Evolutionary conservation across 2,113 vertebrate species (phyloP).

Genomic region (Egretta garzetta): DNA sequence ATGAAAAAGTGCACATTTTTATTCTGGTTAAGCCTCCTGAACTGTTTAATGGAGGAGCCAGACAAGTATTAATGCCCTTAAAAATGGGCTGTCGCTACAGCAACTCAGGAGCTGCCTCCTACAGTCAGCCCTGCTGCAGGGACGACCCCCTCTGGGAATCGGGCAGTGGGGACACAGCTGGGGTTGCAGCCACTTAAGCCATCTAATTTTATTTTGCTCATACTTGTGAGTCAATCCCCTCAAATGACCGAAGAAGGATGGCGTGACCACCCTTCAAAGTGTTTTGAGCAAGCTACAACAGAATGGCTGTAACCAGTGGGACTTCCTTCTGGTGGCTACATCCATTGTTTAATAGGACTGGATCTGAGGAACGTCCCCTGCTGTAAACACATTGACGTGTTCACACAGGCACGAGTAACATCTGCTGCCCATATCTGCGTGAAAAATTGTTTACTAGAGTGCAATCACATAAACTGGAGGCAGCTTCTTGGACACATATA

Average conservation of each 20-base stretch:
- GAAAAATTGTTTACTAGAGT: constrained; percentile 62
- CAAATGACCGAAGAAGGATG: not conserved
- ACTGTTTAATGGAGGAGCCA: not conserved
- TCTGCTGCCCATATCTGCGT: constrained; percentile 55
- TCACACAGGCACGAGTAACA: constrained; percentile 59
- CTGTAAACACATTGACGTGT: constrained; percentile 30
- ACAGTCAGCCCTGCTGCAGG: not conserved
- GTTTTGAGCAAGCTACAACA: not conserved
- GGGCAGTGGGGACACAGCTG: constrained; percentile 28
- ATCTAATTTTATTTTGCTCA: constrained; percentile 49
- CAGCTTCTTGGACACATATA: constrained; percentile 14
- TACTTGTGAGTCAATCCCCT: constrained; percentile 23
- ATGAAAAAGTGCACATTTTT: not conserved
- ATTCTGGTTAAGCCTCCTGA: not conserved
- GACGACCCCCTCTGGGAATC: constrained; percentile 3
- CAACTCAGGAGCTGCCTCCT: not conserved
- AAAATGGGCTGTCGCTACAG: not conserved
- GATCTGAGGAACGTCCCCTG: not conserved
- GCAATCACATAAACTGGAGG: constrained; percentile 22
- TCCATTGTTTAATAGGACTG: not conserved
- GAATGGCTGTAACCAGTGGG: not conserved
- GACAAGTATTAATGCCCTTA: not conserved
- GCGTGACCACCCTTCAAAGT: constrained; percentile 13
- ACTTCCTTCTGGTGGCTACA: not conserved
- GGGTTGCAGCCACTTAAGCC: constrained; percentile 24